Evolutionary conservation across 2,113 vertebrate species (phyloP).

Genomic region (Phylloscopus whistleri): DNA sequence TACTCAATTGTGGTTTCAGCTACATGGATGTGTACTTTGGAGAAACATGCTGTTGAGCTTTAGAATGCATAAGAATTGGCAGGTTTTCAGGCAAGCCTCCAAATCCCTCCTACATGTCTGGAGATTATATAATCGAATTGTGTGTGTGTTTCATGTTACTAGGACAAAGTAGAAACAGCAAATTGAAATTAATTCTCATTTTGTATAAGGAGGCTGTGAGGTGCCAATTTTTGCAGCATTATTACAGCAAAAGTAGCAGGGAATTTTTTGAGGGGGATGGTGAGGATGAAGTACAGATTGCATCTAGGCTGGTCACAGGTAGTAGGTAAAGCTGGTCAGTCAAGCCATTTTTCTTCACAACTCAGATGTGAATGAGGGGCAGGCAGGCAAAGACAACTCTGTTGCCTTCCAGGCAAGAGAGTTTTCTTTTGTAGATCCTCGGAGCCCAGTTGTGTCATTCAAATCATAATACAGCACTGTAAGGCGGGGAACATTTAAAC

Average conservation of each 20-base stretch:
- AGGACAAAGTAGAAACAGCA: slow-evolving; percentile 37
- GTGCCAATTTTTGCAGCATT: neutral
- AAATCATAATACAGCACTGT: neutral
- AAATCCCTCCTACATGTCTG: neutral
- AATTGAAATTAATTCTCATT: slow-evolving; percentile 1
- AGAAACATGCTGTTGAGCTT: neutral
- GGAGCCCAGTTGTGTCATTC: neutral
- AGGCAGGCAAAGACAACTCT: neutral
- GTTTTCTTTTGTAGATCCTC: neutral
- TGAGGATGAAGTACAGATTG: neutral
- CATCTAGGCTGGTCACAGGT: neutral
- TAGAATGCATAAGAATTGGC: neutral
- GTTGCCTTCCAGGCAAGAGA: neutral
- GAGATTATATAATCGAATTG: slow-evolving; percentile 35
- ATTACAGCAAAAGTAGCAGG: neutral
- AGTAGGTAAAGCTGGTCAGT: neutral
- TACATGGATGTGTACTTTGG: neutral
- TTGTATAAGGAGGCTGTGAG: neutral
- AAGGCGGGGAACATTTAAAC: neutral
- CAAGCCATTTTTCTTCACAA: neutral
- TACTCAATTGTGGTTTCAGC: neutral
- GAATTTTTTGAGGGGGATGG: neutral
- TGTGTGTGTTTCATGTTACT: neutral
- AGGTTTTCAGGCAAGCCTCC: slow-evolving; percentile 29
- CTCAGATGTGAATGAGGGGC: neutral